Conservation (phyloP, 2,888 invertebrate species). For the Ametastegia equiseti region DNA sequence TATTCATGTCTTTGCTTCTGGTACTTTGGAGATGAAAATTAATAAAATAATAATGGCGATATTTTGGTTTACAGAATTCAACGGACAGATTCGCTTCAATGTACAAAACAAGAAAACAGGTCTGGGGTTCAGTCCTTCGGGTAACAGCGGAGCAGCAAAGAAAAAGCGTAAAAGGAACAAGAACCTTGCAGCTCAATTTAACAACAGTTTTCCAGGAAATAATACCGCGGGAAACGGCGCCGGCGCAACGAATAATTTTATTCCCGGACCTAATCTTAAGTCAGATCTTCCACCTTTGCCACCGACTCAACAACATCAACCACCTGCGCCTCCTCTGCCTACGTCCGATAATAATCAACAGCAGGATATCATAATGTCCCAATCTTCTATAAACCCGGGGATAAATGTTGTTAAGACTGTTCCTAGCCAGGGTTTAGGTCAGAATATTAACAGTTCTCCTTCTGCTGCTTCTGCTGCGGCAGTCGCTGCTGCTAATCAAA, state of each 20-base stretch:
- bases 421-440: conserved; percentile 64
- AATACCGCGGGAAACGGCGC: conserved; percentile 52
- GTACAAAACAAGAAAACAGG: conserved; percentile 74
- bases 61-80: conserved; percentile 66
- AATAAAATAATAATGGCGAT: not conserved
- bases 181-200: conserved; percentile 75
- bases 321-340: conserved; percentile 78
- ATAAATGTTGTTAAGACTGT: conserved; percentile 71
- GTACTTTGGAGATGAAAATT: not conserved
- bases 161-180: conserved; percentile 88
- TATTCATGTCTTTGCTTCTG: no score
- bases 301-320: conserved; percentile 76
- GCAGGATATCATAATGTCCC: conserved; percentile 54
- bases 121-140: conserved; percentile 65
- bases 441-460: conserved; percentile 53
- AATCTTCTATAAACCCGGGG: conserved; percentile 79
- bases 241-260: conserved; percentile 59
- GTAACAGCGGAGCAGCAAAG: conserved; percentile 80
- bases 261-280: conserved; percentile 64
- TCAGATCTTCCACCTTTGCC: conserved; percentile 77
- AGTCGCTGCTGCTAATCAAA: conserved; percentile 69
- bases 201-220: conserved; percentile 74
- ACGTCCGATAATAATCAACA: conserved; percentile 66
- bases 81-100: conserved; percentile 71
- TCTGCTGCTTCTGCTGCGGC: no score